Base-by-base conservation (phyloP, 2,888 invertebrate genomes). In the Lathronympha strigana region DNA sequence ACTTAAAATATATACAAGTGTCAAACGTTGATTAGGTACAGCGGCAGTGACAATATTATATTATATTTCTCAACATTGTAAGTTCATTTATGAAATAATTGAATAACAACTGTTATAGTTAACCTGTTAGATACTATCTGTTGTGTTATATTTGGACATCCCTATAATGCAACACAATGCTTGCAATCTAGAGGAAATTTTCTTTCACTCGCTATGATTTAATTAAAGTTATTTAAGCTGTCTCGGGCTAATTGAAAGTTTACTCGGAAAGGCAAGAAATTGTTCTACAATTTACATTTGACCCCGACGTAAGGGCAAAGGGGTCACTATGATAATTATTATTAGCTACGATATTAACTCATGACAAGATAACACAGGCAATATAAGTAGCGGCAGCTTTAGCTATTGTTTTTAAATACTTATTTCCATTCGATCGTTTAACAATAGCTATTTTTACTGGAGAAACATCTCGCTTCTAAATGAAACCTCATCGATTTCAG, bases 211-310 rank as follows among this genome's bases (percentile, higher is more conserved):
- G 72, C 77, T 86, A 89, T 87, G 86, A 89, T 88, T 90, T 90
- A 90, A 90, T 89, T 88, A 86, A 86, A 87, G 81, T 83, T 84
- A 89, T 89, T 88, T 88, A 79, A 84, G 75, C 80, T 73, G 82
- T 76, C 76, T 72, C 71, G 66, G 75, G 81, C 81, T 89, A 90
- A 90, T 90, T 90, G 89, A 90, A 90, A 88, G 86, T 88, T 87
- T 72, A 73, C 71, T 49, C 72, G 77, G 77, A 80, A 80, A 82
- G 76, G 73, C 76, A 76, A 78, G 82, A 76, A 82, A 83, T 81
- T 79, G 76, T 75, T 76, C 73, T 78, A 83, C 80, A 77, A 81
- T 83, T 82, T 82, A 80, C 81, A 72, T 73, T 75, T 69, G 74
- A 79, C 77, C 77, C 68, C 36, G 68, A 71, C 76, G 58, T 68